phyloP scores from a whole-genome alignment of 2,797 vertebrate species.

The Poecilia velifera region DNA sequence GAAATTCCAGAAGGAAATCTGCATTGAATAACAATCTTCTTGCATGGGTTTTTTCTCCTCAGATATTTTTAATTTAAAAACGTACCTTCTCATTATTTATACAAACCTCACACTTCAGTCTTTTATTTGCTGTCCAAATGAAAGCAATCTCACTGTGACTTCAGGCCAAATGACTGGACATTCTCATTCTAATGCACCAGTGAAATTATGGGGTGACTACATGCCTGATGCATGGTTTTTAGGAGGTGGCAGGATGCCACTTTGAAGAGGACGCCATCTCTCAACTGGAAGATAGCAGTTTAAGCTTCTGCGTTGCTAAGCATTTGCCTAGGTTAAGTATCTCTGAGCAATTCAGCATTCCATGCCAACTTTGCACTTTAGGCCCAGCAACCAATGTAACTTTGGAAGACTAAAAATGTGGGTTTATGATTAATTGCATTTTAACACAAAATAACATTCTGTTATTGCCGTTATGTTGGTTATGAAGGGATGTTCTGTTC shows the following conservation, averaged over 20 bases:
- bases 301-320: slow-evolving; percentile 63
- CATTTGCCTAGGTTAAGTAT: slow-evolving; percentile 58
- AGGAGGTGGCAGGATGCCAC: slow-evolving; percentile 57
- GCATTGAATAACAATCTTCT: neutral
- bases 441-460: neutral
- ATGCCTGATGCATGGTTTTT: slow-evolving; percentile 39
- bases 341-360: slow-evolving; percentile 62
- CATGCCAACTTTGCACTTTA: slow-evolving; percentile 39
- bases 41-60: neutral
- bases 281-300: slow-evolving; percentile 53
- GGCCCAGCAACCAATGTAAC: slow-evolving; percentile 31
- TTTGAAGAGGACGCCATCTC: slow-evolving; percentile 53
- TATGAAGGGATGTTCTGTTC: neutral
- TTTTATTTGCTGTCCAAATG: neutral
- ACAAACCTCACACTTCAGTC: neutral
- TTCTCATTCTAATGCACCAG: slow-evolving; percentile 10
- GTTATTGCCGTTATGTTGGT: neutral
- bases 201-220: slow-evolving; percentile 29
- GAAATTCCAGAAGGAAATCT: neutral
- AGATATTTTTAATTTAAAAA: neutral
- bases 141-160: neutral
- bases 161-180: slow-evolving; percentile 6
- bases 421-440: neutral
- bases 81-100: neutral
- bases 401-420: slow-evolving; percentile 6